A percentile compares a stretch with the other conserved stretches of the same genome.
These are phyloP conservation scores for Simalia tracyae DNA, from an alignment of 2,797 vertebrate species.

Conservation along the genomic window DNA sequence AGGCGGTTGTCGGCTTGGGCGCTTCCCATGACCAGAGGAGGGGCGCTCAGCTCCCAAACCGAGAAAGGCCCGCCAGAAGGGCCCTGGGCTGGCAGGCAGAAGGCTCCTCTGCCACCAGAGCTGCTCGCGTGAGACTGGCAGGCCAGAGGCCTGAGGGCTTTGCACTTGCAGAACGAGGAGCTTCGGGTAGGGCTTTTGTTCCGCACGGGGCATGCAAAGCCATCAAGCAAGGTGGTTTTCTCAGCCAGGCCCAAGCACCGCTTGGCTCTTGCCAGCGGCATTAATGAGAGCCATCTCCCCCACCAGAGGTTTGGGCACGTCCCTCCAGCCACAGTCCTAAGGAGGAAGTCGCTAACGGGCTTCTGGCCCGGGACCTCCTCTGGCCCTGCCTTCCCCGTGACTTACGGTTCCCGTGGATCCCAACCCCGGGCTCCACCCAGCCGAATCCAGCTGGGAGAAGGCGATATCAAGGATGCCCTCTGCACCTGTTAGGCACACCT, in stretches of 20 bases:
- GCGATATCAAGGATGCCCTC: not conserved
- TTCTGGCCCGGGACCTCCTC: constrained; percentile 42
- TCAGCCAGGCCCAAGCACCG: not conserved
- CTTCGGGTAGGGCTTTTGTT: not conserved
- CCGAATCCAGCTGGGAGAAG: not conserved
- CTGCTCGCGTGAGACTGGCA: not conserved
- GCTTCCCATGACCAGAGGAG: not conserved
- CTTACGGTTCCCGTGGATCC: constrained; percentile 50
- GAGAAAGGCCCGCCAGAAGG: not conserved
- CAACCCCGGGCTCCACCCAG: constrained; percentile 44
- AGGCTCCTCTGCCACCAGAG: not conserved
- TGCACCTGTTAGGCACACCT: not conserved
- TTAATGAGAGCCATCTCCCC: not conserved
- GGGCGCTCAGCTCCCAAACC: no score
- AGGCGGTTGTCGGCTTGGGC: not conserved
- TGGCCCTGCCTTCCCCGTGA: constrained; percentile 42
- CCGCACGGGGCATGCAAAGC: not conserved
- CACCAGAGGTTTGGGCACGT: not conserved
- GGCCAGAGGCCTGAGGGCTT: not conserved
- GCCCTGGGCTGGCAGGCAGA: not conserved
- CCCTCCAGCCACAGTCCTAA: constrained; percentile 29
- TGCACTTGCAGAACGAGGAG: no score
- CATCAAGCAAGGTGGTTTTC: not conserved
- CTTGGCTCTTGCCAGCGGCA: not conserved
- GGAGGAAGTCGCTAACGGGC: constrained; percentile 40